These are phyloP conservation scores for Craniophora ligustri DNA, from an alignment of 2,888 invertebrate species.

Conservation along the genomic window DNA sequence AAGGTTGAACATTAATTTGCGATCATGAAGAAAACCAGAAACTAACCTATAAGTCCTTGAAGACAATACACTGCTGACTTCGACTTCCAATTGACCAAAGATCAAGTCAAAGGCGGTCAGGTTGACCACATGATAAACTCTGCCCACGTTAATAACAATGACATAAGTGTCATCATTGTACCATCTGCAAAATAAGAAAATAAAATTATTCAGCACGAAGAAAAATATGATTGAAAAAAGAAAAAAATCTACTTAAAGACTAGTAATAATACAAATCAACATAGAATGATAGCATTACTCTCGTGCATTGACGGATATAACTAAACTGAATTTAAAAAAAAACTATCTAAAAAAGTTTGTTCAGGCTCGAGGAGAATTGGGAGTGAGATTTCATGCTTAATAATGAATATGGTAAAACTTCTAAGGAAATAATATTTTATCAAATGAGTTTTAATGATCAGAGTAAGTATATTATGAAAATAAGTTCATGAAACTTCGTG, in stretches of 20 bases:
- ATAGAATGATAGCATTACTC: no score
- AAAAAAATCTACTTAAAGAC: no score
- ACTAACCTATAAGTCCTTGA: constrained; percentile 82
- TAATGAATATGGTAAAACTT: no score
- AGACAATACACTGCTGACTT: constrained; percentile 86
- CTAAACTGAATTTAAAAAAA: no score
- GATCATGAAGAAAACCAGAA: constrained; percentile 19
- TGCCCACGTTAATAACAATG: constrained; percentile 89
- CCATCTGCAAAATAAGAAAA: constrained; percentile 65
- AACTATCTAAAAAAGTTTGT: no score
- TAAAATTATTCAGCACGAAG: no score
- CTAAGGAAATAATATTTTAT: no score
- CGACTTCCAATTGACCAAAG: constrained; percentile 86
- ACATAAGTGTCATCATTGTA: constrained; percentile 81
- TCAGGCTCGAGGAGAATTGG: no score
- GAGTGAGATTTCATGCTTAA: no score
- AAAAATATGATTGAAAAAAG: no score
- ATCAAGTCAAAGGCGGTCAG: constrained; percentile 84
- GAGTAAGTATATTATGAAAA: neutral
- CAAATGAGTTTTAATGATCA: neutral
- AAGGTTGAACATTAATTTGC: neutral
- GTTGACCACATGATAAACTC: constrained; percentile 84
- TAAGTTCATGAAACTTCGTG: neutral
- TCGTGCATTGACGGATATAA: no score
- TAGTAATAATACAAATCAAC: no score